phyloP scores from a whole-genome alignment of 1,140 invertebrate species.

The Drosophila nasuta region DNA sequence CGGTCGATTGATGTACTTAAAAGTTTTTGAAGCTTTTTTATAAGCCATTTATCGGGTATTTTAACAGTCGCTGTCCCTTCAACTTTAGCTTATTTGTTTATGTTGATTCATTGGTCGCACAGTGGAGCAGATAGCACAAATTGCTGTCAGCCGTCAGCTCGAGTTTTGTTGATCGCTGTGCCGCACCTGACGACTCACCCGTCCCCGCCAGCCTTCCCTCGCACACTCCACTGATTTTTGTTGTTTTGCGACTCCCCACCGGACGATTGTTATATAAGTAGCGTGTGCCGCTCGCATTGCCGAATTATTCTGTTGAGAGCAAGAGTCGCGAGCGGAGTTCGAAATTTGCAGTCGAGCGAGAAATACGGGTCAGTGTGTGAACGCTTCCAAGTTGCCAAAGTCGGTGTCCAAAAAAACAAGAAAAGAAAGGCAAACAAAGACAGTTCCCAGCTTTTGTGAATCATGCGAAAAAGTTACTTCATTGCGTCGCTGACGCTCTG shows the following conservation, averaged over 20 bases:
- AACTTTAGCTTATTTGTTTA: constrained; percentile 40
- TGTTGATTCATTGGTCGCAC: constrained; percentile 67
- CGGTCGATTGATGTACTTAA: no score
- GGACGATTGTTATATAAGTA: constrained; percentile 75
- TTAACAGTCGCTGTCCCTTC: neutral
- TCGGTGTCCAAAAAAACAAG: constrained; percentile 7
- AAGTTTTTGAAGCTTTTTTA: no score
- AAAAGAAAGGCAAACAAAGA: constrained; percentile 8
- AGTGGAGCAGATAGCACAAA: constrained; percentile 14
- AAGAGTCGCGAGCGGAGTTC: constrained; percentile 38
- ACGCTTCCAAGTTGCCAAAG: constrained; percentile 19
- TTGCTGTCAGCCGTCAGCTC: neutral
- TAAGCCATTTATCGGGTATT: neutral
- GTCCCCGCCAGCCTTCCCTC: constrained; percentile 16
- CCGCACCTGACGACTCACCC: constrained; percentile 50
- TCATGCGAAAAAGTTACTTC: constrained; percentile 70
- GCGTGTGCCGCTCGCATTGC: constrained; percentile 65
- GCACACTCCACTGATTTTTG: constrained; percentile 65
- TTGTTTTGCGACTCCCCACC: constrained; percentile 30
- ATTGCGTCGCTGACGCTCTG: constrained; percentile 36
- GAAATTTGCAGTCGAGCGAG: constrained; percentile 38
- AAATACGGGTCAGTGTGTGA: constrained; percentile 78
- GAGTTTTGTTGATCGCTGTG: constrained; percentile 24
- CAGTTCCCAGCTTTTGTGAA: constrained; percentile 26
- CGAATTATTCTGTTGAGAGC: constrained; percentile 69